Conservation (phyloP, 2,888 invertebrate species). For the Cephus sareptanus region DNA sequence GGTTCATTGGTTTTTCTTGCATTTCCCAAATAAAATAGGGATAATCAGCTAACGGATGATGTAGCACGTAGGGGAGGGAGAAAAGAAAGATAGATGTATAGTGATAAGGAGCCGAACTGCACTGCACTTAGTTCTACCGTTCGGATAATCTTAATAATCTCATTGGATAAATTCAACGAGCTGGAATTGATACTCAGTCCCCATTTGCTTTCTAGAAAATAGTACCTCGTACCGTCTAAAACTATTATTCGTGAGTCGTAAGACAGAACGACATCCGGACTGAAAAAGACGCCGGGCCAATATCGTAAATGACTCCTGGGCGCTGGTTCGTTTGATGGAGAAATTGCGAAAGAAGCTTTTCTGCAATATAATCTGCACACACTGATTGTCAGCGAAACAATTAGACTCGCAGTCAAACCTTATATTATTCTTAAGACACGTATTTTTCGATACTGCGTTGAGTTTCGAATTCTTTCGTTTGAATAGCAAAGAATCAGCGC, state of each 20-base stretch:
- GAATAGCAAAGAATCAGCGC: not conserved
- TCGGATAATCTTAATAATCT: not conserved
- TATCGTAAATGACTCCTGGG: constrained; percentile 37
- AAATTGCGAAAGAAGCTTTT: not conserved
- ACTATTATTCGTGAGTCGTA: not conserved
- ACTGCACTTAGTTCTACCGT: not conserved
- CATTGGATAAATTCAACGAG: not conserved
- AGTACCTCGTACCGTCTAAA: not conserved
- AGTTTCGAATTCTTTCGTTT: not conserved
- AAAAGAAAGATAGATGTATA: not conserved
- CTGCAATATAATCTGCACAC: not conserved
- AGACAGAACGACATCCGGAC: not conserved
- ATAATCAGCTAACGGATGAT: not conserved
- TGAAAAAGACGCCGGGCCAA: constrained; percentile 5
- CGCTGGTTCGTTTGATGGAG: constrained; percentile 33
- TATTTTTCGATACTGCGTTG: not conserved
- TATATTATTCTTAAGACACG: not conserved
- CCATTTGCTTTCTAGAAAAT: not conserved
- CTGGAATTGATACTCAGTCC: not conserved
- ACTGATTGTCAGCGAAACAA: not conserved
- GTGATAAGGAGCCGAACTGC: not conserved
- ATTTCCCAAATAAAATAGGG: not conserved
- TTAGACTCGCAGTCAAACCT: not conserved
- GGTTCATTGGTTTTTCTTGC: not conserved
- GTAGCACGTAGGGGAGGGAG: not conserved